A percentile compares a stretch with the other conserved stretches of the same genome.
These are phyloP conservation scores for Dufourea novaeangliae DNA, from an alignment of 1,140 invertebrate genomes.

Conservation along the genomic window DNA sequence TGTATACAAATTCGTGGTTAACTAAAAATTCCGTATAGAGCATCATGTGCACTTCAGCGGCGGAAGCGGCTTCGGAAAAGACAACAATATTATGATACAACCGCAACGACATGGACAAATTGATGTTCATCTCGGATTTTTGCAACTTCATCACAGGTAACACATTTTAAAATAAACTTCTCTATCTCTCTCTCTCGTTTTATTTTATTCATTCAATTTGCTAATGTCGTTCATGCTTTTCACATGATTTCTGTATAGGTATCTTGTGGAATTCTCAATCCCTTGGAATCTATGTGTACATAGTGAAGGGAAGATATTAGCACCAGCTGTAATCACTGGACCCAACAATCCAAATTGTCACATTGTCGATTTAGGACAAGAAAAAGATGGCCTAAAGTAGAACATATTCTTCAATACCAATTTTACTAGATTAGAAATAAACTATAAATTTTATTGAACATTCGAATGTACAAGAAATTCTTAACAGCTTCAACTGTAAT, in stretches of 20 bases:
- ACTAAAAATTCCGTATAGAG: slow-evolving; percentile 56
- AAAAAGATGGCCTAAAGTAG: slow-evolving; percentile 73
- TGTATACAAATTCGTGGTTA: background rate
- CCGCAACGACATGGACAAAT: slow-evolving; percentile 74
- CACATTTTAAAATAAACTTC: background rate
- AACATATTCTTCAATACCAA: slow-evolving; percentile 2
- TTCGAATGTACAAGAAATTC: too few relatives aligned
- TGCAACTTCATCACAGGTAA: slow-evolving; percentile 73
- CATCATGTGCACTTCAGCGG: slow-evolving; percentile 77
- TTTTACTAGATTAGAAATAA: too few relatives aligned
- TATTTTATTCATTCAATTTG: too few relatives aligned
- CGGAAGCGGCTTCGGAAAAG: slow-evolving; percentile 69
- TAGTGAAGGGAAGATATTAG: slow-evolving; percentile 41
- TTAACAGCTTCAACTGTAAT: background rate
- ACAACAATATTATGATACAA: slow-evolving; percentile 76
- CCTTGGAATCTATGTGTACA: slow-evolving; percentile 73
- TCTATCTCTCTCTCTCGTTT: too few relatives aligned
- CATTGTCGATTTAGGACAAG: slow-evolving; percentile 63
- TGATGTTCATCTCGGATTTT: slow-evolving; percentile 73
- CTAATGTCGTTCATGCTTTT: background rate
- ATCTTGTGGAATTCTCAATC: slow-evolving; percentile 72
- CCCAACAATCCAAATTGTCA: slow-evolving; percentile 68
- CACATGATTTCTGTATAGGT: slow-evolving; percentile 54
- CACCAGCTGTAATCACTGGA: slow-evolving; percentile 58
- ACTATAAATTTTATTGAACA: too few relatives aligned